These are phyloP conservation scores for Pomacea canaliculata DNA, from an alignment of 2,888 invertebrate species.

Conservation along the genomic window DNA sequence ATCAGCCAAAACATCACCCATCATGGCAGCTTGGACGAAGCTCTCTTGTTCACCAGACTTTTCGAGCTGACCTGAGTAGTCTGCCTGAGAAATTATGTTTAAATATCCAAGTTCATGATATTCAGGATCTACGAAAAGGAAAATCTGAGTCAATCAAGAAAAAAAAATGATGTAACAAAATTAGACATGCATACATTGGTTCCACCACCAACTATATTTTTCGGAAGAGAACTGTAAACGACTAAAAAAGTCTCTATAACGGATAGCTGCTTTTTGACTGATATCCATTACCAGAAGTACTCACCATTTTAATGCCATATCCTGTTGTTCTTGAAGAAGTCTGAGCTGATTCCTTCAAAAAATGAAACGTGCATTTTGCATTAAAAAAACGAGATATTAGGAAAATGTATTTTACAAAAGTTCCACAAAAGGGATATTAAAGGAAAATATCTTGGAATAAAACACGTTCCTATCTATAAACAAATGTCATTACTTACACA, in stretches of 20 bases:
- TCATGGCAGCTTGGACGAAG: slow-evolving; percentile 54
- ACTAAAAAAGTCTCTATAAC: neutral
- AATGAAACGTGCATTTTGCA: neutral
- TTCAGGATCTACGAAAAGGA: neutral
- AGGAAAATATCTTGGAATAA: too few species aligned
- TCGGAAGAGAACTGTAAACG: neutral
- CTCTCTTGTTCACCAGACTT: slow-evolving; percentile 50
- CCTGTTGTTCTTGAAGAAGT: slow-evolving; percentile 35
- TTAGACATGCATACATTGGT: neutral
- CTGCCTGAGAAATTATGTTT: slow-evolving; percentile 40
- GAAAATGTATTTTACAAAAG: too few species aligned
- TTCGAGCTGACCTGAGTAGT: slow-evolving; percentile 44
- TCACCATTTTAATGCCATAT: slow-evolving; percentile 52
- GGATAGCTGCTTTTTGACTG: neutral
- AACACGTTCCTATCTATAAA: too few species aligned
- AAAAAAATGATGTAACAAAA: neutral
- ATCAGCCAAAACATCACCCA: slow-evolving; percentile 57
- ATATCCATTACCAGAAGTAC: neutral
- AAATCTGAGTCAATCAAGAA: neutral
- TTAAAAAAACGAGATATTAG: neutral
- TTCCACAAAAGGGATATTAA: too few species aligned
- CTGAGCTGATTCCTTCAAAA: slow-evolving; percentile 36
- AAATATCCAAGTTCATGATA: slow-evolving; percentile 5
- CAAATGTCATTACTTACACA: too few species aligned
- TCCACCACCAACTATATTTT: too few species aligned